These are phyloP conservation scores for Galerucella nymphaeae DNA, from an alignment of 2,888 invertebrate species.

Conservation along the genomic window DNA sequence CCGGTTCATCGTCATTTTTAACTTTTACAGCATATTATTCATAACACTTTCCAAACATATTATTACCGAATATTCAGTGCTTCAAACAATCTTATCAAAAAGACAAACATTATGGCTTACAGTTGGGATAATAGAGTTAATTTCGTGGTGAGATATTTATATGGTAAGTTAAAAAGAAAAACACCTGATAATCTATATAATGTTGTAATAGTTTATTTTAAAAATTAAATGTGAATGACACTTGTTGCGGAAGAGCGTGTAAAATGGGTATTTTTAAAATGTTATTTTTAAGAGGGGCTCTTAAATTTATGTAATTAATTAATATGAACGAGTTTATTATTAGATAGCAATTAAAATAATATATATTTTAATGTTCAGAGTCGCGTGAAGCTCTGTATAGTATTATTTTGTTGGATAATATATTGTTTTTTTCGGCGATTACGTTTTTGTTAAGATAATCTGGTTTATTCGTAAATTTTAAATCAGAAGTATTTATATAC, in stretches of 20 bases:
- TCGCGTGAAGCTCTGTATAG: too few species aligned
- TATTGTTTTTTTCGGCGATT: too few species aligned
- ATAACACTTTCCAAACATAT: slow-evolving; percentile 29
- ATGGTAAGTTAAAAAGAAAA: slow-evolving; percentile 72
- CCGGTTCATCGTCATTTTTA: slow-evolving; percentile 50
- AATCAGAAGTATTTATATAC: too few species aligned
- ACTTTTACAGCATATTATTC: slow-evolving; percentile 43
- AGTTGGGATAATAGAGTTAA: slow-evolving; percentile 86
- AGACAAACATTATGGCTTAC: slow-evolving; percentile 73
- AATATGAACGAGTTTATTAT: background rate
- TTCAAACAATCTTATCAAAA: background rate
- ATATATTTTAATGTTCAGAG: background rate
- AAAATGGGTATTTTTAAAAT: slow-evolving; percentile 17
- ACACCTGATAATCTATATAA: background rate
- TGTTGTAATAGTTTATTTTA: slow-evolving; percentile 18
- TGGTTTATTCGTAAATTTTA: too few species aligned
- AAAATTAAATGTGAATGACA: slow-evolving; percentile 22
- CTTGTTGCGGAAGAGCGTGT: slow-evolving; percentile 23
- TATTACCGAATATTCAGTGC: slow-evolving; percentile 22
- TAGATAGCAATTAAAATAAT: slow-evolving; percentile 8
- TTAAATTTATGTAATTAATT: slow-evolving; percentile 5
- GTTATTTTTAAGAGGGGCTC: slow-evolving; percentile 13
- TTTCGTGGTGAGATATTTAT: slow-evolving; percentile 84
- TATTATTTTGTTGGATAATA: too few species aligned
- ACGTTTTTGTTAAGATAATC: too few species aligned